These are phyloP conservation scores for Zygothrica quintamaculata DNA, from an alignment of 2,888 invertebrate genomes.

Conservation along the genomic window DNA sequence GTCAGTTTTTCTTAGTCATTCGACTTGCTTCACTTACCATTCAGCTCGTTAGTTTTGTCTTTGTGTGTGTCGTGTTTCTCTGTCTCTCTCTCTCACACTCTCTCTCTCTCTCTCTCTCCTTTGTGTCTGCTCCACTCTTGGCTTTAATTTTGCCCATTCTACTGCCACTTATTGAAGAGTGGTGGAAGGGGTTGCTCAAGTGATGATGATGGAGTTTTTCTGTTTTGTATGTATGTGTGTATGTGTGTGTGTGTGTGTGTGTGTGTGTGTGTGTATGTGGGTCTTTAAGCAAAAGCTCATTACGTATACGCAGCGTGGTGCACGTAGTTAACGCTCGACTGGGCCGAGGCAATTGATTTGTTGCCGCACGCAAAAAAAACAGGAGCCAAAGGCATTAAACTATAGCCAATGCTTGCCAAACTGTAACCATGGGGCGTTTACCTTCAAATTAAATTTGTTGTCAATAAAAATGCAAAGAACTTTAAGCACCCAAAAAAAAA, in stretches of 20 bases:
- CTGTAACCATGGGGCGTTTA: conserved; percentile 37
- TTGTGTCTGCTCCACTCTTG: conserved; percentile 39
- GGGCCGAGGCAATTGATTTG: conserved; percentile 68
- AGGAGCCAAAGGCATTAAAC: background rate
- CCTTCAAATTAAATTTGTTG: conserved; percentile 71
- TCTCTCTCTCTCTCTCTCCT: conserved; percentile 38
- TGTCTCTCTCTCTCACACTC: too few relatives aligned
- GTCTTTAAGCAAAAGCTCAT: conserved; percentile 61
- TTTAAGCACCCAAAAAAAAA: conserved; percentile 24
- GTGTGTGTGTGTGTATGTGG: too few relatives aligned
- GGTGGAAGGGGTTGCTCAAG: too few relatives aligned
- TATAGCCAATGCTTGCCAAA: conserved; percentile 35
- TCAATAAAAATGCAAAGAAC: conserved; percentile 57
- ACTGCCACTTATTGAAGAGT: conserved; percentile 7
- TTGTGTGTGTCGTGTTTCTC: too few relatives aligned
- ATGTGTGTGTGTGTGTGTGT: too few relatives aligned
- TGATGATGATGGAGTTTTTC: conserved; percentile 18
- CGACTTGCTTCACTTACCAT: conserved; percentile 37
- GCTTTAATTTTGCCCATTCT: conserved; percentile 47
- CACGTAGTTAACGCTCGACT: conserved; percentile 66
- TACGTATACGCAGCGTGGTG: conserved; percentile 73
- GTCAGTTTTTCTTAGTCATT: conserved; percentile 64
- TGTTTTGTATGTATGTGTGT: too few relatives aligned
- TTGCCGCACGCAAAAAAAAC: conserved; percentile 25
- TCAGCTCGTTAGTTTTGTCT: conserved; percentile 72